A percentile compares a stretch with the other conserved stretches of the same genome.
Conservation (phyloP, 2,797 vertebrate species). For the Lutjanus argentimaculatus region DNA sequence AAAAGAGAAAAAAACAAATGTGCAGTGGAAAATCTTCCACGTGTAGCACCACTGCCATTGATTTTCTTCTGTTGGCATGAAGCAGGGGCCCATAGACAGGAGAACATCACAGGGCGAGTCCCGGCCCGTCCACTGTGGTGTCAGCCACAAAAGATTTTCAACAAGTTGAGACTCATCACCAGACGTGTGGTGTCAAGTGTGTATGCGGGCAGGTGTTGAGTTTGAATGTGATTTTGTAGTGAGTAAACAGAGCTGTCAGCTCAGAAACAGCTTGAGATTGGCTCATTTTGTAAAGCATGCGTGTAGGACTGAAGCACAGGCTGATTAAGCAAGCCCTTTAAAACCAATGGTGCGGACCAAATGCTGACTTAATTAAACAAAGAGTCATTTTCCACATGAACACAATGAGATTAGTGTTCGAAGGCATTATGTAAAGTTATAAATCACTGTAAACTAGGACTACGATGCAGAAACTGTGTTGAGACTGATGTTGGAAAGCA, state of each 20-base stretch:
- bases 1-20: constrained; percentile 27
- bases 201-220: constrained; percentile 5
- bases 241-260: constrained; percentile 13
- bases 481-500: constrained; percentile 28
- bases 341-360: constrained; percentile 71
- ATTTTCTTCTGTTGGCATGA: constrained; percentile 45
- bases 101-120: constrained; percentile 50
- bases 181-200: constrained; percentile 33
- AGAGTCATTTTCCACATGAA: constrained; percentile 46
- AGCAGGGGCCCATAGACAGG: constrained; percentile 22
- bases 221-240: constrained; percentile 37
- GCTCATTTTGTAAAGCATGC: constrained; percentile 18
- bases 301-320: constrained; percentile 19
- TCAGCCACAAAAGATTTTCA: constrained; percentile 57
- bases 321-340: constrained; percentile 34
- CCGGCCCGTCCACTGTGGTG: constrained; percentile 46
- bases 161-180: constrained; percentile 68
- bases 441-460: constrained; percentile 60
- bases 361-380: constrained; percentile 55
- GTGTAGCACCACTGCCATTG: constrained; percentile 12
- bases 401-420: constrained; percentile 52
- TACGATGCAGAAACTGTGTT: constrained; percentile 51
- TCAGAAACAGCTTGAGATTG: constrained; percentile 13
- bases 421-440: constrained; percentile 65
- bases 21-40: constrained; percentile 22